Percentiles rank a stretch among this genome's conserved stretches.
phyloP scores from a whole-genome alignment of 2,113 vertebrate genomes.

The Halichoeres trimaculatus region DNA sequence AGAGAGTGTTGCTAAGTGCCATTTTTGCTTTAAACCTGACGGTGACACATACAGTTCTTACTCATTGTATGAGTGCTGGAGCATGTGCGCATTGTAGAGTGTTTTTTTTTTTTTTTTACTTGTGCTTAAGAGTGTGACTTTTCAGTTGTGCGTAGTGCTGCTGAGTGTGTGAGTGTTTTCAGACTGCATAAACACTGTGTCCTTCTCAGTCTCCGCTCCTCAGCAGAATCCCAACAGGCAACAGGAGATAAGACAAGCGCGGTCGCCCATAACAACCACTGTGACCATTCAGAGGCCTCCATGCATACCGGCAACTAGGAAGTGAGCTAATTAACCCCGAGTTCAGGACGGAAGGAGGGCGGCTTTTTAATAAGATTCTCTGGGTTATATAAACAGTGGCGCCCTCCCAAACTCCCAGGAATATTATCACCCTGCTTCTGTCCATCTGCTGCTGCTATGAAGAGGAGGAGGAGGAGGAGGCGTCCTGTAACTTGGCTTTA shows the following conservation, averaged over 20 bases:
- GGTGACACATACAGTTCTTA: conserved; percentile 13
- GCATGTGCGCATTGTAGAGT: background rate
- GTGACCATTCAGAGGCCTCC: conserved; percentile 63
- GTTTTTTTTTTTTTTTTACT: background rate
- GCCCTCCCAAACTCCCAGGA: conserved; percentile 69
- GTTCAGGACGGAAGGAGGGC: conserved; percentile 67
- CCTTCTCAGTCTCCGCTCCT: conserved; percentile 58
- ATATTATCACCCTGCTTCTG: conserved; percentile 62
- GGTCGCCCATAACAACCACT: conserved; percentile 58
- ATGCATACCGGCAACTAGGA: conserved; percentile 66
- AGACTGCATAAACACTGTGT: conserved; percentile 63
- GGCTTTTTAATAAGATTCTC: conserved; percentile 78
- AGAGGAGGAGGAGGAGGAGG: conserved; percentile 53
- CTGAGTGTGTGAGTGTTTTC: conserved; percentile 15
- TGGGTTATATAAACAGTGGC: conserved; percentile 76
- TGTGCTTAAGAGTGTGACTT: conserved; percentile 10
- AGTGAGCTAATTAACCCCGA: conserved; percentile 80
- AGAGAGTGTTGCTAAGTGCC: background rate
- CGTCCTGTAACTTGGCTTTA: conserved; percentile 73
- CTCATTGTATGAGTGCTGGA: conserved; percentile 21
- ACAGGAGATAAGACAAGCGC: conserved; percentile 58
- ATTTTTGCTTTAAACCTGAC: background rate
- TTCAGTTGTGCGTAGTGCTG: background rate
- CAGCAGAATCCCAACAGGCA: conserved; percentile 60
- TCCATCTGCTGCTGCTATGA: conserved; percentile 68